These are phyloP conservation scores for Caenorhabditis sp. DNA, from an alignment of 2,888 invertebrate species.

Conservation along the genomic window DNA sequence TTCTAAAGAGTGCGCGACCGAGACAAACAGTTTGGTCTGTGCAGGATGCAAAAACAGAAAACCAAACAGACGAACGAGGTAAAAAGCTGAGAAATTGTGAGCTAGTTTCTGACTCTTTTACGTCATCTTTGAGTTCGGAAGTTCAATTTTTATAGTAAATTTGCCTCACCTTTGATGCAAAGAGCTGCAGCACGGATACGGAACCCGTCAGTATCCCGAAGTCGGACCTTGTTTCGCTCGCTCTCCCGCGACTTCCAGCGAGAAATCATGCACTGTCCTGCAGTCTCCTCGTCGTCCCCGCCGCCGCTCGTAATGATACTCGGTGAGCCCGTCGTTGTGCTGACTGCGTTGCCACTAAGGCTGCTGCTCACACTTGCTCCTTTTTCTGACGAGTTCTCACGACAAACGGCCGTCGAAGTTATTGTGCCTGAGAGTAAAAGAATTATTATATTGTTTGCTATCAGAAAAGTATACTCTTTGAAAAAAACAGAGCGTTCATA, in stretches of 20 bases:
- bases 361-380: constrained; percentile 2
- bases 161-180: constrained; percentile 67
- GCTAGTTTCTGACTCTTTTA: constrained; percentile 13
- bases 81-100: not conserved
- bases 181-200: constrained; percentile 77
- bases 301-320: constrained; percentile 24
- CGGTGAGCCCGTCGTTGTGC: constrained; percentile 57
- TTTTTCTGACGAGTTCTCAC: constrained; percentile 31
- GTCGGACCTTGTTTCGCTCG: constrained; percentile 60
- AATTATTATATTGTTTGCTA: too few relatives aligned
- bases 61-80: not conserved
- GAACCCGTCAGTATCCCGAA: constrained; percentile 75
- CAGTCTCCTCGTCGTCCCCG: constrained; percentile 1
- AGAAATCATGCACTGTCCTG: constrained; percentile 46
- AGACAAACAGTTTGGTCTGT: constrained; percentile 10
- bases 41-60: constrained; percentile 15
- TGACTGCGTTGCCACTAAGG: constrained; percentile 24
- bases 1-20: constrained; percentile 1
- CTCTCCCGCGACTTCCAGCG: constrained; percentile 59
- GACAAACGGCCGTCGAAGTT: constrained; percentile 46
- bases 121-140: constrained; percentile 5
- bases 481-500: not conserved
- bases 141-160: not conserved
- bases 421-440: constrained; percentile 29
- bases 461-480: too few relatives aligned